Base-by-base conservation (phyloP, 2,888 invertebrate species). In the Tinea pellionella region DNA sequence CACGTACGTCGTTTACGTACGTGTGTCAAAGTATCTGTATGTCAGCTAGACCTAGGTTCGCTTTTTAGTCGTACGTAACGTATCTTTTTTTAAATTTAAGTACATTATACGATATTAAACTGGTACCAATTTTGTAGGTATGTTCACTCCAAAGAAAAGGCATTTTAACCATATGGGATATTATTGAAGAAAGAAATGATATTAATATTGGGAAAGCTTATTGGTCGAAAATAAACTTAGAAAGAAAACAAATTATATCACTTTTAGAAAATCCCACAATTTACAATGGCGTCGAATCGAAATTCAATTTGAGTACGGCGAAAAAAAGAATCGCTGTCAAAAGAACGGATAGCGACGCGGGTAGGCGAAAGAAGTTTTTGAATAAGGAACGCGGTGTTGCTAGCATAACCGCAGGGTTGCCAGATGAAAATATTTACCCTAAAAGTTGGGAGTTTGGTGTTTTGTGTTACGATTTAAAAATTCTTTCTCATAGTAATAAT, bases 181-280 rank as follows among this genome's bases (percentile, higher is more conserved):
- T 88, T 64, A 68, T 80, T 19, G 79, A 80, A 68, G 79, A 84
- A 18, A 85, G 73, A 65, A 62, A 71, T 64, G 65, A 62, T 0
- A 37, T 61, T 1, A 59, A 86, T 19, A 71, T 79, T 0, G 84
- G 85, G 2, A 81, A 78, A 66, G 80, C 86, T 0, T 81, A 69
- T 61, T 80, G 81, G 76, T 84, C 87, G 0, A 81, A 73, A 73
- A 71, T 81, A 61, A 79, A 71, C 61, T 63, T 85, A 6, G 79
- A 83, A 63, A 78, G 70, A 63, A 67, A 63, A 0, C 80, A 83
- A 68, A 74, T 69, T 0, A 74, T 86, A 30, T 63, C 69, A 32
- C 62, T 88, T 41, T 59, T 66, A 9, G 72, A 83, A 2, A 66
- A 78, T 6, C 9, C 24, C 1, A 12, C 1, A 53, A n/a, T 53